These are phyloP conservation scores for Metopia argyrocephala DNA, from an alignment of 2,888 invertebrate species.

Conservation along the genomic window DNA sequence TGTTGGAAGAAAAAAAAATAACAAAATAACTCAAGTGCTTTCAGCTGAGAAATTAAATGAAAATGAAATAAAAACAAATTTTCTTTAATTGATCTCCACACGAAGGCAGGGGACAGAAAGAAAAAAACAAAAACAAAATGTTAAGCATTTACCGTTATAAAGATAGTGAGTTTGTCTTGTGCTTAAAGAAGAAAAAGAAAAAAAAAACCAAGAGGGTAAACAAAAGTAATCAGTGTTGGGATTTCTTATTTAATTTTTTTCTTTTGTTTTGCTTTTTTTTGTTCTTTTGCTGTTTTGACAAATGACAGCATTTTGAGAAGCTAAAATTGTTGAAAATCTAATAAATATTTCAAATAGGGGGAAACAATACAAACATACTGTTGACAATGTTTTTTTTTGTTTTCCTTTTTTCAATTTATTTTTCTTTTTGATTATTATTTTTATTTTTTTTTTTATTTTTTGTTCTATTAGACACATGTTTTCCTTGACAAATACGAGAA, in stretches of 20 bases:
- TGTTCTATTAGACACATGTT: background rate
- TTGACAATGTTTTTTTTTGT: background rate
- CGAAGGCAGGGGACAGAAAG: background rate
- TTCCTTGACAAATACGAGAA: constrained; percentile 8
- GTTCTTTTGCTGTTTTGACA: too few species aligned
- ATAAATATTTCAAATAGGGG: constrained; percentile 21
- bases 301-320: constrained; percentile 18
- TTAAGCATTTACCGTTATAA: background rate
- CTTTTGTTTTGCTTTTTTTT: background rate
- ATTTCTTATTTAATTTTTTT: too few species aligned
- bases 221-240: too few species aligned
- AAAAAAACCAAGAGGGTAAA: too few species aligned
- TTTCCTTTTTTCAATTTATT: background rate
- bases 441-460: too few species aligned
- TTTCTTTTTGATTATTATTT: background rate
- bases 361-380: background rate
- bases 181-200: too few species aligned
- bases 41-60: constrained; percentile 47
- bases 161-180: too few species aligned
- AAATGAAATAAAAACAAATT: constrained; percentile 4
- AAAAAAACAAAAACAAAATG: background rate
- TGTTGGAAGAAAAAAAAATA: background rate
- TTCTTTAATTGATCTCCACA: constrained; percentile 39
- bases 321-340: constrained; percentile 15
- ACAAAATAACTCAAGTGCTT: constrained; percentile 32